Conservation (phyloP, 2,797 vertebrate genomes). For the Silurus aristotelis region DNA sequence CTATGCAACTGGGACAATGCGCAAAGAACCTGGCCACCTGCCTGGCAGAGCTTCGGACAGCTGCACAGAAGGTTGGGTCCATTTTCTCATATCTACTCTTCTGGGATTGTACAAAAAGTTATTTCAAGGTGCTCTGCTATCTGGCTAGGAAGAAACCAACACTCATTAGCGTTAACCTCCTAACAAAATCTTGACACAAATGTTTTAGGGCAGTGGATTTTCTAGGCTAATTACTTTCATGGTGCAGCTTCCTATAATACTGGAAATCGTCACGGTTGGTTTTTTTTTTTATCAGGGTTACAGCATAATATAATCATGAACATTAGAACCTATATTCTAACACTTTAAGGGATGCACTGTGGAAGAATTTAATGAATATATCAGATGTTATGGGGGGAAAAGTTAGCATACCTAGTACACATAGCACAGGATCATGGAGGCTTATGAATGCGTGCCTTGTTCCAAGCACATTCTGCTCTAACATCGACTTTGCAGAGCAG, state of each 20-base stretch:
- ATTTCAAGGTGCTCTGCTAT: neutral
- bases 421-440: neutral
- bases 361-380: neutral
- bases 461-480: neutral
- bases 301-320: neutral
- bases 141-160: neutral
- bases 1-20: constrained; percentile 97
- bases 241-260: neutral
- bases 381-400: neutral
- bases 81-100: constrained; percentile 1
- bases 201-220: constrained; percentile 4
- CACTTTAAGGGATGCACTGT: neutral
- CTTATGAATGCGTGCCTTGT: neutral
- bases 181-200: neutral
- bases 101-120: neutral
- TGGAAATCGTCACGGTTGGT: neutral
- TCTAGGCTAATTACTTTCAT: constrained; percentile 17
- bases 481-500: neutral
- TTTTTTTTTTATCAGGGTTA: neutral
- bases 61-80: constrained; percentile 88
- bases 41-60: constrained; percentile 90
- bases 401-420: neutral
- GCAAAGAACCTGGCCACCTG: constrained; percentile 98
- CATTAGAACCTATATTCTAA: neutral
- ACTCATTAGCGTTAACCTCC: constrained; percentile 20